Conservation (phyloP, 2,797 vertebrate species). For the Acestrorhynchus altus region DNA sequence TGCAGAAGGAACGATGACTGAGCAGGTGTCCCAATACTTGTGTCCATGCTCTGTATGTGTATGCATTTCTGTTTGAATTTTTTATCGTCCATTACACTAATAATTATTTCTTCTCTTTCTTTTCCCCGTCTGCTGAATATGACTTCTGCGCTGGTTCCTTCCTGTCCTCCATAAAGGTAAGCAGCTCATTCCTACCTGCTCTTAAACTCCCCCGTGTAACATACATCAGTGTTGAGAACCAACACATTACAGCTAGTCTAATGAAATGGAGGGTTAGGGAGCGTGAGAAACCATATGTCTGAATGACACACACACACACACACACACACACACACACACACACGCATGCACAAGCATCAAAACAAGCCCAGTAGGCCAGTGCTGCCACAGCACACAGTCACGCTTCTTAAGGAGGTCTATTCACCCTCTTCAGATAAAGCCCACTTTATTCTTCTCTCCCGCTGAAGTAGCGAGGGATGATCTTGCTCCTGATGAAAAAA, state of each 20-base stretch:
- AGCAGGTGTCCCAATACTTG: too few species aligned
- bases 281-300: constrained; percentile 54
- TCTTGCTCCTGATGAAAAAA: constrained; percentile 28
- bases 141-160: constrained; percentile 15
- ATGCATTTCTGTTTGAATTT: neutral
- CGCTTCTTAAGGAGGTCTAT: constrained; percentile 41
- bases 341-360: constrained; percentile 33
- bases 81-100: constrained; percentile 24
- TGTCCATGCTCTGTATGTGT: neutral
- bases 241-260: constrained; percentile 23
- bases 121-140: constrained; percentile 16
- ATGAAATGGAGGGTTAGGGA: constrained; percentile 18
- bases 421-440: constrained; percentile 46
- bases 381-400: constrained; percentile 42
- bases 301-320: constrained; percentile 40
- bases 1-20: too few species aligned
- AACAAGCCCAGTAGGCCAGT: constrained; percentile 44
- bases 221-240: neutral
- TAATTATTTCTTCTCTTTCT: constrained; percentile 28
- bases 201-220: neutral
- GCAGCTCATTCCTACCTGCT: constrained; percentile 24
- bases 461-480: constrained; percentile 39
- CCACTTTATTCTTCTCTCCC: constrained; percentile 45
- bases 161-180: constrained; percentile 51
- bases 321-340: constrained; percentile 37